These are phyloP conservation scores for Chionodraco myersi DNA, from an alignment of 2,113 vertebrate genomes.

Conservation along the genomic window DNA sequence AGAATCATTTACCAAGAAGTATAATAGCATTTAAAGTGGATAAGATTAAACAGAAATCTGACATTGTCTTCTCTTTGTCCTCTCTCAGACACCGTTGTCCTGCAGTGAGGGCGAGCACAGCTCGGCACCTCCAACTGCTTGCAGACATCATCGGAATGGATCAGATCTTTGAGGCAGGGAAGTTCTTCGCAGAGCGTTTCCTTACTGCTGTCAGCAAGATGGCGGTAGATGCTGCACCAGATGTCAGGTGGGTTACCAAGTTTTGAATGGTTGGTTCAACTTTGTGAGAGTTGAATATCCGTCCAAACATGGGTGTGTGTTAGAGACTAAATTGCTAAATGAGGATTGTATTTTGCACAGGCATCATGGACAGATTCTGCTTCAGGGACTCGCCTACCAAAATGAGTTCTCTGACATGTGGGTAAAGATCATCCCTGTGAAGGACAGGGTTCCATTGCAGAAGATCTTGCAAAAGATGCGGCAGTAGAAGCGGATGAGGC, in stretches of 20 bases:
- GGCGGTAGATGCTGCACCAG: background rate
- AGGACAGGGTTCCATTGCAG: background rate
- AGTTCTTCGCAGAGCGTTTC: background rate
- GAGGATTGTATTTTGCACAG: background rate
- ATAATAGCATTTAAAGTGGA: background rate
- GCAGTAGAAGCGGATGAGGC: background rate
- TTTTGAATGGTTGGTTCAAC: background rate
- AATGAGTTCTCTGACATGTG: background rate
- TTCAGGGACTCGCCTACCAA: background rate
- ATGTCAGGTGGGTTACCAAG: slow-evolving; percentile 15
- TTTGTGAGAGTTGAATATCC: background rate
- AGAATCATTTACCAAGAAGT: background rate
- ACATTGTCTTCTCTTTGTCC: background rate
- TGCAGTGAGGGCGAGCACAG: background rate
- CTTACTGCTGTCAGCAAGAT: background rate
- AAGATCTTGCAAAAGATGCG: background rate
- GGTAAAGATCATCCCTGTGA: background rate
- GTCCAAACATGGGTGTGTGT: background rate
- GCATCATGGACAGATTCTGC: background rate
- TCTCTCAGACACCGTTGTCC: background rate
- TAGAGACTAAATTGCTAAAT: background rate
- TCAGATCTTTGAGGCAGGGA: background rate
- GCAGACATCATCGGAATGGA: background rate
- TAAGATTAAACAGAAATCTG: background rate
- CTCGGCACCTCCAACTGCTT: background rate